A percentile compares a stretch with the other conserved stretches of the same genome.
Evolutionary conservation across 92 coral and sea anemone genomes (phyloP).

Genomic region (Micromussa lordhowensis): DNA sequence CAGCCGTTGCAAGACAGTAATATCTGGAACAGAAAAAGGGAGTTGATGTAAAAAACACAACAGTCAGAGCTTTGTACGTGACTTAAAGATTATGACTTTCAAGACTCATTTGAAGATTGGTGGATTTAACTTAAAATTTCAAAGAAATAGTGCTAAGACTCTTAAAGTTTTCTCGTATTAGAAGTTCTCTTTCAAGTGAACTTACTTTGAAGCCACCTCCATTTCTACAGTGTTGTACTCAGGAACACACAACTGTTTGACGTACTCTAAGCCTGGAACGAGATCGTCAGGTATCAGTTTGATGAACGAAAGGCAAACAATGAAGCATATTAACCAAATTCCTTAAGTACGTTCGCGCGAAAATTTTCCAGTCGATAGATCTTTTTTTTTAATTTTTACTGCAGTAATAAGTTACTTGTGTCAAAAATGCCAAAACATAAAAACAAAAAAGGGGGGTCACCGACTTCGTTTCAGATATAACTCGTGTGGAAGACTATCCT

Average conservation of each 20-base stretch:
- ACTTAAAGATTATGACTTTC: too few species aligned
- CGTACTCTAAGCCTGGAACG: conserved; percentile 85
- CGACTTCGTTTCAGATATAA: too few species aligned
- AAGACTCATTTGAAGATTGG: background rate
- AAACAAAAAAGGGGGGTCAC: too few species aligned
- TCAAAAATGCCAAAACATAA: too few species aligned
- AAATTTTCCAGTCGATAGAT: too few species aligned
- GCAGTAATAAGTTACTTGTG: too few species aligned
- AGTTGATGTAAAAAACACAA: background rate
- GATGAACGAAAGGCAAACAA: too few species aligned
- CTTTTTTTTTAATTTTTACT: too few species aligned
- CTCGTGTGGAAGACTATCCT: too few species aligned
- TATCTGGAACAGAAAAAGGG: conserved; percentile 63
- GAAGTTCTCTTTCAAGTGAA: background rate
- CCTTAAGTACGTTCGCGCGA: too few species aligned
- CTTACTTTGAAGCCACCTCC: conserved; percentile 99
- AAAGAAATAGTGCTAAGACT: background rate
- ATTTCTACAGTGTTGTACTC: conserved; percentile 97
- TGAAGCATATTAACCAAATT: background rate
- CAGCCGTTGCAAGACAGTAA: conserved; percentile 96
- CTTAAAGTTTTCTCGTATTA: background rate
- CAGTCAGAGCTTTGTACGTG: too few species aligned
- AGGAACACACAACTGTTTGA: conserved; percentile 91
- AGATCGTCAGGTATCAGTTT: background rate
- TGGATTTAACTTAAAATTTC: background rate